Evolutionary conservation across 2,113 vertebrate species (phyloP).

Genomic region (Salvelinus alpinus): DNA sequence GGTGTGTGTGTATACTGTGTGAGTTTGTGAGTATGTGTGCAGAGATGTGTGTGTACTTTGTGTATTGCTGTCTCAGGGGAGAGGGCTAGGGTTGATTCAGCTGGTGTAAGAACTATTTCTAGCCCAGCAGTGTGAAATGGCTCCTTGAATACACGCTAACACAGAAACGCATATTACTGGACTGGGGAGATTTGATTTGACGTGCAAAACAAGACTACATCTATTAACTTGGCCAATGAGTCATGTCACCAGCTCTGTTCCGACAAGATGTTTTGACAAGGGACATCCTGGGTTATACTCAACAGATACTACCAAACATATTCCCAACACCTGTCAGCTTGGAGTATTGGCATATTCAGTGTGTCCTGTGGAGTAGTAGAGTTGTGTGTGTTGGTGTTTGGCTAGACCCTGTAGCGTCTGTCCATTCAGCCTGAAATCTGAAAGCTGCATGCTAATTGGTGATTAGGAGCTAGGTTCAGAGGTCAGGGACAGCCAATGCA

Average conservation of each 20-base stretch:
- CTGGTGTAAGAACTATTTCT: constrained; percentile 58
- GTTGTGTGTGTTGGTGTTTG: constrained; percentile 31
- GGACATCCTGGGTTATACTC: constrained; percentile 22
- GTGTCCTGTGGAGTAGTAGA: constrained; percentile 25
- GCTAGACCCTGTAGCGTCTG: constrained; percentile 1
- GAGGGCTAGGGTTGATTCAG: constrained; percentile 55
- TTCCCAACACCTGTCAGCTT: constrained; percentile 12
- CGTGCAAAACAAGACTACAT: constrained; percentile 53
- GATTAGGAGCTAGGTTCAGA: constrained; percentile 57
- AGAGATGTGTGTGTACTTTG: constrained; percentile 15
- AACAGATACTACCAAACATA: background rate
- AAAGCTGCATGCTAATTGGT: constrained; percentile 63
- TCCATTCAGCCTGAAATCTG: constrained; percentile 48
- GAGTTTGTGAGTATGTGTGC: constrained; percentile 20
- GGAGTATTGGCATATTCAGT: constrained; percentile 9
- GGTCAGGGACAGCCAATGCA: constrained; percentile 35
- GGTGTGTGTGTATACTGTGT: background rate
- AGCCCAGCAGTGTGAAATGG: constrained; percentile 58
- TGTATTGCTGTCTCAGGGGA: constrained; percentile 11
- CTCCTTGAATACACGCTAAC: constrained; percentile 53
- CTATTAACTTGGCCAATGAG: constrained; percentile 57
- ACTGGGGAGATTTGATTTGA: constrained; percentile 62
- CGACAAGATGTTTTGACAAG: constrained; percentile 41
- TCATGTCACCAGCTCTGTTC: constrained; percentile 55
- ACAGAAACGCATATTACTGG: constrained; percentile 63